These are phyloP conservation scores for Eretmochelys imbricata DNA, from an alignment of 2,113 vertebrate genomes.

Conservation along the genomic window DNA sequence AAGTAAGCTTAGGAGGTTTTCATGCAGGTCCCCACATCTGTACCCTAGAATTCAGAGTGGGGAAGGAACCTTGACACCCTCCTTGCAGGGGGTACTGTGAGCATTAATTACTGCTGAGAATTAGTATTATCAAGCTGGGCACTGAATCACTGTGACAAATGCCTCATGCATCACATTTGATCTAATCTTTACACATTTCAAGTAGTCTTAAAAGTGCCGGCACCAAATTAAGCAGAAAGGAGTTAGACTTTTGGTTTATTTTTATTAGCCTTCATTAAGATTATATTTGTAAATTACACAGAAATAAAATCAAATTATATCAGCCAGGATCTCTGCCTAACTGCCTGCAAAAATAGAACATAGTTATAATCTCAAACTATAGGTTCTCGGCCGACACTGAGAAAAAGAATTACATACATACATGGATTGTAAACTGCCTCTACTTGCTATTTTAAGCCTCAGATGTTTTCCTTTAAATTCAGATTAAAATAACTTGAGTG, in stretches of 20 bases:
- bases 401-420: neutral
- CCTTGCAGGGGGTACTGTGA: neutral
- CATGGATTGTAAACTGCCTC: conserved; percentile 8
- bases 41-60: no score
- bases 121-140: conserved; percentile 54
- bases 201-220: conserved; percentile 25
- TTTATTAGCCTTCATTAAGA: conserved; percentile 33
- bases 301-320: neutral
- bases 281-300: conserved; percentile 20
- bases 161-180: conserved; percentile 62
- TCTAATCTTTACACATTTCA: conserved; percentile 57
- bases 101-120: neutral
- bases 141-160: conserved; percentile 60
- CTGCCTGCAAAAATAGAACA: neutral
- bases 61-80: no score
- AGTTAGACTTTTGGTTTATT: neutral
- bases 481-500: conserved; percentile 77
- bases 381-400: neutral
- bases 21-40: no score
- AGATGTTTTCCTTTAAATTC: conserved; percentile 76
- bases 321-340: neutral
- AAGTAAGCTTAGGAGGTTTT: no score
- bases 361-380: neutral
- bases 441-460: conserved; percentile 57
- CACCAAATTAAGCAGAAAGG: conserved; percentile 46